A percentile compares a stretch with the other conserved stretches of the same genome.
phyloP scores from a whole-genome alignment of 2,888 invertebrate species.

The Maniola hyperantus region DNA sequence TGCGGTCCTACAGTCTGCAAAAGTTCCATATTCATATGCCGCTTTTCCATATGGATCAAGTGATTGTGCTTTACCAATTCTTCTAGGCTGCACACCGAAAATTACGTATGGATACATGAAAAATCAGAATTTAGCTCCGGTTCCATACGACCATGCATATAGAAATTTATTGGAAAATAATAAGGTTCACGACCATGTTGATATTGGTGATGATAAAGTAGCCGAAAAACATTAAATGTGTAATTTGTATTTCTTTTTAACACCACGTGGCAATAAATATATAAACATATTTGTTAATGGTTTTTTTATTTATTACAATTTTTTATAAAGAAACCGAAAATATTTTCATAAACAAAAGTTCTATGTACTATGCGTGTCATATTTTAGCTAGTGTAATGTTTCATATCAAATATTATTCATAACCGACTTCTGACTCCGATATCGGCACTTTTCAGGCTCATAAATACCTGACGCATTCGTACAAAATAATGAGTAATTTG shows the following conservation, averaged over 20 bases:
- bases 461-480: too few species aligned
- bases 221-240: neutral
- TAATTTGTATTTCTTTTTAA: neutral
- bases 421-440: too few species aligned
- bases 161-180: slow-evolving; percentile 8
- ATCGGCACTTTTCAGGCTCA: too few species aligned
- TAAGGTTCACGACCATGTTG: slow-evolving; percentile 10
- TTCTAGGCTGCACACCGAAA: slow-evolving; percentile 57
- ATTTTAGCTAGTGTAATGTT: too few species aligned
- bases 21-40: slow-evolving; percentile 10
- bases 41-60: slow-evolving; percentile 25
- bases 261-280: neutral
- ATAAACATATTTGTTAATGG: neutral
- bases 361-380: too few species aligned
- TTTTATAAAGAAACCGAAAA: too few species aligned
- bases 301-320: too few species aligned
- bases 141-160: slow-evolving; percentile 12
- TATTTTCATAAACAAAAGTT: too few species aligned
- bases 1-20: slow-evolving; percentile 26
- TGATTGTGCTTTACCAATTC: slow-evolving; percentile 53
- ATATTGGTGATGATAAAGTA: neutral
- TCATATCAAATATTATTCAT: too few species aligned
- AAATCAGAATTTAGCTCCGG: slow-evolving; percentile 5
- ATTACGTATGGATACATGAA: slow-evolving; percentile 45
- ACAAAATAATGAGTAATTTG: too few species aligned